These are phyloP conservation scores for Galleria mellonella DNA, from an alignment of 1,140 invertebrate genomes.

Conservation along the genomic window DNA sequence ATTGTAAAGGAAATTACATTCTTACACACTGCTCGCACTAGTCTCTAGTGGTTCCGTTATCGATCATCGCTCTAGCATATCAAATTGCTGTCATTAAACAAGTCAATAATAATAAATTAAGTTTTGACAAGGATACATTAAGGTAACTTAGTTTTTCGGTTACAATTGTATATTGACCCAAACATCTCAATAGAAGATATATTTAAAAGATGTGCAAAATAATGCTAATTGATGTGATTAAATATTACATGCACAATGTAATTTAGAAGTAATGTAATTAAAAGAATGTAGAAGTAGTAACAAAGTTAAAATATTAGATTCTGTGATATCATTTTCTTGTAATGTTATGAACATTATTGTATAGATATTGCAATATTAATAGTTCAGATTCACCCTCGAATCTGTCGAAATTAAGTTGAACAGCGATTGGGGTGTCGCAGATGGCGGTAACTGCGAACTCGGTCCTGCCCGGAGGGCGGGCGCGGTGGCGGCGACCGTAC, in stretches of 20 bases:
- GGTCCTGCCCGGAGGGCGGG: constrained; percentile 18
- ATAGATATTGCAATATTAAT: constrained; percentile 36
- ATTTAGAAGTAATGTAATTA: too few relatives aligned
- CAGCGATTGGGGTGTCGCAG: constrained; percentile 54
- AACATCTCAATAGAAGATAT: too few relatives aligned
- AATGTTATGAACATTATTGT: constrained; percentile 16
- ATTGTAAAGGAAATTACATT: constrained; percentile 70
- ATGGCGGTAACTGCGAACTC: constrained; percentile 52
- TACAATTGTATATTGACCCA: too few relatives aligned
- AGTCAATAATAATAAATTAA: constrained; percentile 21
- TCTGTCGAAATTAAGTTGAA: constrained; percentile 53
- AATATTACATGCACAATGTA: too few relatives aligned
- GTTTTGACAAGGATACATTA: constrained; percentile 2
- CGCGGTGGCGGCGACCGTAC: constrained; percentile 14
- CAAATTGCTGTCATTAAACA: constrained; percentile 53
- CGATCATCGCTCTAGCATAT: constrained; percentile 53
- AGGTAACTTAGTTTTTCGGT: background rate
- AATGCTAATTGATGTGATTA: too few relatives aligned
- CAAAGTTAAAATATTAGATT: background rate
- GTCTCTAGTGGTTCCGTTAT: constrained; percentile 49
- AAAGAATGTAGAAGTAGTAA: background rate
- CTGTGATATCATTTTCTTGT: background rate
- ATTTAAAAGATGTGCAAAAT: too few relatives aligned
- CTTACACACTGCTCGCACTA: constrained; percentile 49
- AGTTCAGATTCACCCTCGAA: constrained; percentile 39